Conservation (phyloP, 2,113 vertebrate species). For the Menidia beryllina region DNA sequence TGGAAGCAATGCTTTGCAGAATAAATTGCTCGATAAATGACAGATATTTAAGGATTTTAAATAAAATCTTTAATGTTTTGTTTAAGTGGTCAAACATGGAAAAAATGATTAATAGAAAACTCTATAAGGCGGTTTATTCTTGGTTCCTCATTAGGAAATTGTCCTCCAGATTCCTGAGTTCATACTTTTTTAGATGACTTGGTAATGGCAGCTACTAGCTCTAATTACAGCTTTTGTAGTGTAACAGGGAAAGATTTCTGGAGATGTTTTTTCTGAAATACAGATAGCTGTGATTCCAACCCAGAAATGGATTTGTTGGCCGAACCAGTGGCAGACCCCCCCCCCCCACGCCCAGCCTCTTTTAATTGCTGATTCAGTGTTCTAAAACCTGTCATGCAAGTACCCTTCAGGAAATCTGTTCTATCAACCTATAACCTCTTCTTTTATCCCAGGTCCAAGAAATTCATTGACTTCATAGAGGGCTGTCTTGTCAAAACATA, state of each 20-base stretch:
- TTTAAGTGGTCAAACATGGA: too few relatives aligned
- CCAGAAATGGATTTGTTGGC: not conserved
- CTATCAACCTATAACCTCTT: conserved; percentile 21
- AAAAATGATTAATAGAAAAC: too few relatives aligned
- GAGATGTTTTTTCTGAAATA: not conserved
- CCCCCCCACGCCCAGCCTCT: not conserved
- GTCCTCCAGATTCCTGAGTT: not conserved
- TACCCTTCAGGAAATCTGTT: conserved; percentile 11
- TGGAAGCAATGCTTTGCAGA: conserved; percentile 1
- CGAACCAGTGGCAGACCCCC: not conserved
- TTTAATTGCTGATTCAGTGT: conserved; percentile 3
- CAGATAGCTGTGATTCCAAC: not conserved
- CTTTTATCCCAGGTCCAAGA: conserved; percentile 88
- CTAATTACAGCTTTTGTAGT: not conserved
- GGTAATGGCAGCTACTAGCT: not conserved
- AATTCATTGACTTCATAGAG: conserved; percentile 94
- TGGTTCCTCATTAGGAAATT: too few relatives aligned
- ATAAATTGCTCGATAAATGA: not conserved
- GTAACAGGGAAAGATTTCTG: not conserved
- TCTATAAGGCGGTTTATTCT: too few relatives aligned
- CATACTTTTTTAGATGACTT: not conserved
- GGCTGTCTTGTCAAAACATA: conserved; percentile 94
- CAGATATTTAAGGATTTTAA: conserved; percentile 7
- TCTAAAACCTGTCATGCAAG: not conserved
- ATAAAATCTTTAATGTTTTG: too few relatives aligned